Evolutionary conservation across 1,140 invertebrate species (phyloP), one percentile per base, ranked within the genome.

Genomic region (Tyrophagus putrescentiae): DNA sequence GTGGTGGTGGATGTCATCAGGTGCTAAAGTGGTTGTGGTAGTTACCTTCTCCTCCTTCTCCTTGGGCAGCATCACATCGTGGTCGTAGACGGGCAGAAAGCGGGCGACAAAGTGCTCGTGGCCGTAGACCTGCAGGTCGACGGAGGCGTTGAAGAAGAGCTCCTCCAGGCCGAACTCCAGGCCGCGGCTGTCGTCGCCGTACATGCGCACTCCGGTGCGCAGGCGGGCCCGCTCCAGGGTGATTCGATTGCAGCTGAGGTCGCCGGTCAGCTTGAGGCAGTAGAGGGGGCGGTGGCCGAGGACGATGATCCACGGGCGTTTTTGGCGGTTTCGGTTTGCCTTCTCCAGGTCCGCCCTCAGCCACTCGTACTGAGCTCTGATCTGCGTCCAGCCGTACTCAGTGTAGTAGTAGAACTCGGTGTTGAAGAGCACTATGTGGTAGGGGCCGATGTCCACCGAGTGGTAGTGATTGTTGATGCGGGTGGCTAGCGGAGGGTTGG

Each of bases 231-330:
- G 56, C 9, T 41, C 33, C 33, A 58, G 31, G 28, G 31, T 53
- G 33, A 53, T 9, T 44, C 54, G 13, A 25, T 41, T 33, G 16
- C 28, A 53, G 16, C 16, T n/a, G 18, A 2, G 1, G 27, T 57
- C 52, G 18, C 34, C 58, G 23, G 32, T 39, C 13, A 50, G 25
- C 11, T 25, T 89, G 61, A 89, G 91, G 72, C 94, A 98, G 71
- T 97, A 98, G 90, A 98, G 95, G 1, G 94, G 93, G 21, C 91
- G 76, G 72, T 98, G 93, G 18, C 89, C 92, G 72, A 83, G 87
- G 4, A 86, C 80, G 36, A 98, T 81, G 60, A 98, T 90, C 94
- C 94, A 98, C 0, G 94, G 92, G 28, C 79, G 77, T 62, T 78
- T 72, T 25, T 69, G 68, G 67, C 87, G 77, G 64, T 81, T 80